A percentile compares a stretch with the other conserved stretches of the same genome.
Evolutionary conservation across 2,113 vertebrate species (phyloP).

Genomic region (Heloderma charlesbogerti): DNA sequence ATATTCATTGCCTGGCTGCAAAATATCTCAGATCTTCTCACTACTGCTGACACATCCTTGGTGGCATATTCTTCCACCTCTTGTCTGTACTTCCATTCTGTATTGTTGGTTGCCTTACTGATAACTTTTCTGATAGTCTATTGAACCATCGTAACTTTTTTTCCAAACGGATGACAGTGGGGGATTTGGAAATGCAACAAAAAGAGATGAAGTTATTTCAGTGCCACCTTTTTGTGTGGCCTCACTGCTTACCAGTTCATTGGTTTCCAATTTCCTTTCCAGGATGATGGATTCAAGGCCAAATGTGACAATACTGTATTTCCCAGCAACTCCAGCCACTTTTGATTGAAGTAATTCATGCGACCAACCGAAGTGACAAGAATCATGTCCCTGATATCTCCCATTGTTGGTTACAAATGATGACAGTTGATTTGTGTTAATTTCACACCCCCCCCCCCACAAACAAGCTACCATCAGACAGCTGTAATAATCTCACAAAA

Average conservation of each 20-base stretch:
- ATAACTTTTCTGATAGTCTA: background rate
- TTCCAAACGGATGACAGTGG: background rate
- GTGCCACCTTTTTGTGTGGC: background rate
- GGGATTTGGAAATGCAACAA: background rate
- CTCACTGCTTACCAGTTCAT: background rate
- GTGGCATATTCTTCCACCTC: background rate
- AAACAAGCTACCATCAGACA: background rate
- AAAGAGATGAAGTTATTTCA: background rate
- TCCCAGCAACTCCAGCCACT: background rate
- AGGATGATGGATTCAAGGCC: background rate
- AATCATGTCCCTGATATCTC: background rate
- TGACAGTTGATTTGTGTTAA: background rate
- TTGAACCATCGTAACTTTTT: background rate
- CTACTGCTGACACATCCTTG: background rate
- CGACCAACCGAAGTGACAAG: background rate
- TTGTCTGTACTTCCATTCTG: background rate
- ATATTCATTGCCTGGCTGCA: background rate
- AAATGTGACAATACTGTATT: background rate
- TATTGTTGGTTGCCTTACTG: background rate
- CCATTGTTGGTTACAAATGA: background rate
- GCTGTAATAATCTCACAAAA: too few species aligned
- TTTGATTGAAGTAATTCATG: background rate
- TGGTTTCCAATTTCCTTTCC: background rate
- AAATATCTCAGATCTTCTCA: background rate
- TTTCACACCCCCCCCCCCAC: too few species aligned